Evolutionary conservation across 92 coral and sea anemone species (phyloP).

Genomic region (Desmophyllum pertusum): DNA sequence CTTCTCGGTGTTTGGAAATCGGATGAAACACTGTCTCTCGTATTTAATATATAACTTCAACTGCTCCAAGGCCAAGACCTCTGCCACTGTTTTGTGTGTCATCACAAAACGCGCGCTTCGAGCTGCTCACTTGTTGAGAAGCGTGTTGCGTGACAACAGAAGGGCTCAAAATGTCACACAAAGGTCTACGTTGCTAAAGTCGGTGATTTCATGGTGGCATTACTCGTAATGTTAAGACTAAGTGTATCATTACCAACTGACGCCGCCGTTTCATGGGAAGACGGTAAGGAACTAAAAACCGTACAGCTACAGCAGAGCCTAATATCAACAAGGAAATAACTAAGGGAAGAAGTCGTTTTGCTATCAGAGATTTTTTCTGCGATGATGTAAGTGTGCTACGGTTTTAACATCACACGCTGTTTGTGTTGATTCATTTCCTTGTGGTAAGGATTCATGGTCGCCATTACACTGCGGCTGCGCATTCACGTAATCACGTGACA

Average conservation of each 20-base stretch:
- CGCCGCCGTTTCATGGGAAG: neutral
- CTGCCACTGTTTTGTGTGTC: too few species aligned
- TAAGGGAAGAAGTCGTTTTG: conserved; percentile 36
- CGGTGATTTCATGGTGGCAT: neutral
- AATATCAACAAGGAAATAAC: conserved; percentile 34
- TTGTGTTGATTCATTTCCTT: neutral
- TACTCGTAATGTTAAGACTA: neutral
- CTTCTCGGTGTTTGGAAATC: too few species aligned
- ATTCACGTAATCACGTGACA: neutral
- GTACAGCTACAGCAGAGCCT: conserved; percentile 45
- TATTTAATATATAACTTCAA: too few species aligned
- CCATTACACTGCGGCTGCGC: neutral
- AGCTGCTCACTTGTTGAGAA: too few species aligned
- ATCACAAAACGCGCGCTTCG: too few species aligned
- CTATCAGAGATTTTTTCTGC: conserved; percentile 19
- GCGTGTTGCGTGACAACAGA: too few species aligned
- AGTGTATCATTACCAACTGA: conserved; percentile 15
- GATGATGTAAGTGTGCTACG: conserved; percentile 1
- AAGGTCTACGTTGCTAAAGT: neutral
- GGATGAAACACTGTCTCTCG: too few species aligned
- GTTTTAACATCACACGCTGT: neutral
- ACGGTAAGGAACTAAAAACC: conserved; percentile 56
- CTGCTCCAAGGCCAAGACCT: too few species aligned
- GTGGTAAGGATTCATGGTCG: neutral
- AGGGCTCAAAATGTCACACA: neutral